Evolutionary conservation across 2,888 invertebrate species (phyloP), one percentile per base, ranked within the genome.

Genomic region (Plutella xylostella): DNA sequence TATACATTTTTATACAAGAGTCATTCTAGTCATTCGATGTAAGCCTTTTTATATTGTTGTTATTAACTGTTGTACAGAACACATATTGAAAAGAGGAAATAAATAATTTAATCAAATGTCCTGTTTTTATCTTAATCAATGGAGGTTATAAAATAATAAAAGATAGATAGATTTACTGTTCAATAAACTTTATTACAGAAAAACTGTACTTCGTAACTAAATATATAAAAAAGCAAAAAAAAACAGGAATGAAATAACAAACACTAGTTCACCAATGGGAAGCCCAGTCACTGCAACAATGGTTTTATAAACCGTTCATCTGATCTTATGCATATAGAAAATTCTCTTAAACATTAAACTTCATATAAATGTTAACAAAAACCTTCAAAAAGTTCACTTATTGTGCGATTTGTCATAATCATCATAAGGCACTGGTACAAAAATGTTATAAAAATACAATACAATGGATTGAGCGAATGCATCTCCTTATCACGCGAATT

Each of bases 201-300:
- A 48, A 43, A 52, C 52, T 61, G 54, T 51, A 62, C 58, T 61
- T 59, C 63, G 60, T 64, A 58, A 68, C 60, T 58, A 51, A 53
- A 58, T 55, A 46, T 57, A 61, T 57, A 48, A 55, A 53, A 60
- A 62, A 68, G 66, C 65, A 65, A 58, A n/a, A 37, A 62, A 55
- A 61, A 66, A 72, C 63, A 65, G 77, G 77, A 79, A 79, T 78
- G 78, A 76, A 74, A 62, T 63, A 72, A 68, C 64, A 68, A 79
- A 78, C 77, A 68, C 56, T 1, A 58, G 65, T 72, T 77, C 74
- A 79, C 67, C 59, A 65, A 67, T 61, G 53, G 57, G 55, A 65
- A 63, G 60, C 61, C 57, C n/a, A n/a, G n/a, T n/a, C n/a, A n/a
- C n/a, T n/a, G n/a, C n/a, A n/a, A n/a, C n/a, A n/a, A n/a, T n/a